Conservation (phyloP, 2,888 invertebrate species). For the Thymelicus acteon region DNA sequence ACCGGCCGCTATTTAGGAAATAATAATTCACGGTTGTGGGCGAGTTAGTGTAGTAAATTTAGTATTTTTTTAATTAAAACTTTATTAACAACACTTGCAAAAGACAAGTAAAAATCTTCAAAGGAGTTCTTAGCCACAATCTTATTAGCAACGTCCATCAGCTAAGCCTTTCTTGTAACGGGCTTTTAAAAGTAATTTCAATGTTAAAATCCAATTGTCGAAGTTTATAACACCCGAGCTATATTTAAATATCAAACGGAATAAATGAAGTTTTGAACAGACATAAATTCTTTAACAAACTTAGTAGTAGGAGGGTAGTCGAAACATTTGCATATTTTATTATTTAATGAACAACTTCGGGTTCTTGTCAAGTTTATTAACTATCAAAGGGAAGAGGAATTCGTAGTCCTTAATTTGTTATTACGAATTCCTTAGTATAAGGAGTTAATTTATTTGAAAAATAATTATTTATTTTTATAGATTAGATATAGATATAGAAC, state of each 20-base stretch:
- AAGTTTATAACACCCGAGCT: conserved; percentile 19
- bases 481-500: no score
- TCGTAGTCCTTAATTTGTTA: neutral
- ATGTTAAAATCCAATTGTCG: conserved; percentile 25
- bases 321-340: conserved; percentile 30
- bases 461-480: no score
- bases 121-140: neutral
- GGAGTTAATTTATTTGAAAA: no score
- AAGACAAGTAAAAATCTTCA: neutral
- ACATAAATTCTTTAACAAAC: conserved; percentile 25
- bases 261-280: conserved; percentile 26
- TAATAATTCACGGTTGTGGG: no score
- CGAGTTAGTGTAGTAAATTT: no score
- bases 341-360: conserved; percentile 25
- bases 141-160: neutral
- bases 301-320: conserved; percentile 22
- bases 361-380: conserved; percentile 1
- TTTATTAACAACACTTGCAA: neutral
- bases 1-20: no score
- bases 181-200: conserved; percentile 33
- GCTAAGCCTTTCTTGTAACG: conserved; percentile 11
- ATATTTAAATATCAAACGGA: conserved; percentile 34
- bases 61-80: neutral
- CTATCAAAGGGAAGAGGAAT: conserved; percentile 16
- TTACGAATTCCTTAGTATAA: no score